Evolutionary conservation across 2,113 vertebrate genomes (phyloP), one percentile per base, ranked within the genome.

Genomic region (Dinomys branickii): DNA sequence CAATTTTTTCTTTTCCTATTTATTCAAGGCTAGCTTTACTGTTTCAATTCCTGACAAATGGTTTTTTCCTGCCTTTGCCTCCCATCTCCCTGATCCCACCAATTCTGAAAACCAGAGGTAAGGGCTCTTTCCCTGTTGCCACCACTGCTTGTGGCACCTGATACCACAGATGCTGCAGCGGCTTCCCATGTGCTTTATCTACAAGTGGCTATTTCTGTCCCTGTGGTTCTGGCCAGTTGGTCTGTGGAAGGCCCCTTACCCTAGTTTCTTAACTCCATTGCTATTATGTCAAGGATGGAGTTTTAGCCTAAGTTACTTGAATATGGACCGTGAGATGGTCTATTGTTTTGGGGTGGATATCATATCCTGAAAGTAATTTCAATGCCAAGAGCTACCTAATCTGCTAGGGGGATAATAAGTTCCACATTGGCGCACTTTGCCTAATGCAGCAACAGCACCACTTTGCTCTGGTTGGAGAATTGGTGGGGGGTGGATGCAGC

Each of bases 141-240:
- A 47, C 56, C 61, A 86, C 22, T 78, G 69, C 75, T 81, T 58
- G n/a, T 47, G 69, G 83, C 63, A 35, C 63, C 90, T 47, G 73
- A 90, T 7, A 61, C 3, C 86, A 63, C 63, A 67, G 90, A 41
- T 47, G 19, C 83, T 87, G 65, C 47, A 65, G 54, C 35, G 22
- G 56, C 83, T 82, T 83, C 83, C 75, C 82, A 28, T 47, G 58
- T 81, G 61, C 77, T 88, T 75, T 82, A 87, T 91, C 56, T 81
- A 73, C 61, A 90, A 58, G 41, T 81, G 77, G 86, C n/a, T 90
- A 85, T 93, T 96, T 80, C 86, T 63, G 86, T 69, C 63, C 61
- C 95, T 71, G 35, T 81, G 52, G 85, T 85, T 93, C n/a, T 52
- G 58, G 75, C 81, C 1, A 10, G 90, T 59, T 14, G 59, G 82